Conservation (phyloP, 1,140 invertebrate species). For the Rhagoletis pomonella region DNA sequence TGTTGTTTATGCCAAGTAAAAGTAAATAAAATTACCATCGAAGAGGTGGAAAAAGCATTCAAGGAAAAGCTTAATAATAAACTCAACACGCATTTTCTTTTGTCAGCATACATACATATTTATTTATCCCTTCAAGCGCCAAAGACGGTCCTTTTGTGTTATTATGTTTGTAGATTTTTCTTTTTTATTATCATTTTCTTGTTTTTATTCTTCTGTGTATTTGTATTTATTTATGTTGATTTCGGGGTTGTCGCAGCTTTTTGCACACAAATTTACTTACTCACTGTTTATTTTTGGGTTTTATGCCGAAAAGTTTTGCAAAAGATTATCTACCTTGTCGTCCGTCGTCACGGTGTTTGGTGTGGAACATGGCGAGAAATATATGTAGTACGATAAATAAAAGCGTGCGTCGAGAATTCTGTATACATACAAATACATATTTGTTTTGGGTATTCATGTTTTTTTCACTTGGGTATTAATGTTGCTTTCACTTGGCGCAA, state of each 20-base stretch:
- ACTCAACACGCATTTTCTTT: slow-evolving; percentile 39
- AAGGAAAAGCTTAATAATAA: slow-evolving; percentile 14
- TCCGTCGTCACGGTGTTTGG: slow-evolving; percentile 19
- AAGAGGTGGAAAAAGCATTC: neutral
- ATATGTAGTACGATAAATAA: neutral
- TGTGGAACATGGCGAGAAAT: neutral
- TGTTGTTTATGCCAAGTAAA: neutral
- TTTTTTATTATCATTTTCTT: neutral
- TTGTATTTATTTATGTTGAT: neutral
- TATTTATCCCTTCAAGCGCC: slow-evolving; percentile 16
- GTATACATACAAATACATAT: neutral
- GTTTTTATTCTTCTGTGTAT: neutral
- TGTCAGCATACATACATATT: neutral
- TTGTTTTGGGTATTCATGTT: neutral
- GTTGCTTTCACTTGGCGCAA: neutral
- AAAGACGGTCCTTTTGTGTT: neutral
- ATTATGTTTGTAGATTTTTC: neutral
- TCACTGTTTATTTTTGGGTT: slow-evolving; percentile 33
- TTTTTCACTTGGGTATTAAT: neutral
- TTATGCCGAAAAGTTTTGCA: slow-evolving; percentile 26
- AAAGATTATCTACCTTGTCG: slow-evolving; percentile 30
- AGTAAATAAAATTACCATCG: neutral
- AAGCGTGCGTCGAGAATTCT: neutral
- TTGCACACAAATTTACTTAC: slow-evolving; percentile 4
- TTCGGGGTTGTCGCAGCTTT: neutral